Evolutionary conservation across 2,113 vertebrate species (phyloP).

Genomic region (rabbit (Oryctolagus cuniculus)): mOryCun1.1 NC_091442.1:43202501-43203000

Average conservation of each 20-base stretch:
- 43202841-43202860: not conserved
- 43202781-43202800: not conserved
- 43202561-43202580: not conserved
- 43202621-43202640: not conserved
- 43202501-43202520: not conserved
- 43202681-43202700: not conserved
- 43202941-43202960: conserved; percentile 22
- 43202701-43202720: not conserved
- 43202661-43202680: not conserved
- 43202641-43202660: not conserved
- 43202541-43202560: not conserved
- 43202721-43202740: not conserved
- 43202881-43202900: not conserved
- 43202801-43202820: not conserved
- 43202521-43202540: not conserved
- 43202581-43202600: not conserved
- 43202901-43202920: not conserved
- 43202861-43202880: not conserved
- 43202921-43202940: not conserved
- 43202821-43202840: not conserved
- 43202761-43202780: not conserved
- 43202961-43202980: not conserved
- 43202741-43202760: conserved; percentile 13
- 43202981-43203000: conserved; percentile 47
- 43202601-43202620: not conserved